Percentiles rank a stretch among this genome's conserved stretches.
These are phyloP conservation scores for Hesperophylax magnus DNA, from an alignment of 1,140 invertebrate species.

Conservation along the genomic window DNA sequence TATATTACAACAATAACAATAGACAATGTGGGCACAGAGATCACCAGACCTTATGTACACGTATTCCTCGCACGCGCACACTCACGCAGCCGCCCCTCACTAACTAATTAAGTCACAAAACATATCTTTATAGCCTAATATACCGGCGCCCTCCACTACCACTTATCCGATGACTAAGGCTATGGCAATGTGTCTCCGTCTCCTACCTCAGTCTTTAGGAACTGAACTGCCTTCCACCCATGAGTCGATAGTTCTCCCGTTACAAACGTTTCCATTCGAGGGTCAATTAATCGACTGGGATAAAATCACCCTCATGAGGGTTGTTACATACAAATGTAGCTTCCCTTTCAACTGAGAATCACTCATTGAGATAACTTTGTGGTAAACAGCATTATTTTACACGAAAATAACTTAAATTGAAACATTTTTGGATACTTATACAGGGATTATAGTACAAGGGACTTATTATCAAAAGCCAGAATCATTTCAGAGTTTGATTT, in stretches of 20 bases:
- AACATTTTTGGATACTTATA: no score
- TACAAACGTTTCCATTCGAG: no score
- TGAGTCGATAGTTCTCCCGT: no score
- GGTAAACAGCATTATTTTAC: not conserved
- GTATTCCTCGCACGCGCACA: constrained; percentile 9
- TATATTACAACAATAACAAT: constrained; percentile 56
- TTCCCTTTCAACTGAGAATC: no score
- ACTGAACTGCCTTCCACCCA: not conserved
- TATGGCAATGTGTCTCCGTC: constrained; percentile 25
- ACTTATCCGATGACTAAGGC: constrained; percentile 16
- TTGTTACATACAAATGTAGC: no score
- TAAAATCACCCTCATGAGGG: no score
- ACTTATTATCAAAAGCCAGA: not conserved
- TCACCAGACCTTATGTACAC: no score
- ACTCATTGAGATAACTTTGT: not conserved
- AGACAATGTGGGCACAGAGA: constrained; percentile 45
- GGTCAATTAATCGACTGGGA: no score
- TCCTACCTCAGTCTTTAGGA: not conserved
- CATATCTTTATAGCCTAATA: constrained; percentile 28
- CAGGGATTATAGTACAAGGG: not conserved
- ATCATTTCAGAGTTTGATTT: not conserved
- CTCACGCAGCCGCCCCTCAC: constrained; percentile 12
- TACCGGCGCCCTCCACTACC: not conserved
- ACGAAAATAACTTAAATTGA: no score
- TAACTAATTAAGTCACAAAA: constrained; percentile 49